Evolutionary conservation across 1,140 invertebrate species (phyloP).

Genomic region (Oppia nitens): DNA sequence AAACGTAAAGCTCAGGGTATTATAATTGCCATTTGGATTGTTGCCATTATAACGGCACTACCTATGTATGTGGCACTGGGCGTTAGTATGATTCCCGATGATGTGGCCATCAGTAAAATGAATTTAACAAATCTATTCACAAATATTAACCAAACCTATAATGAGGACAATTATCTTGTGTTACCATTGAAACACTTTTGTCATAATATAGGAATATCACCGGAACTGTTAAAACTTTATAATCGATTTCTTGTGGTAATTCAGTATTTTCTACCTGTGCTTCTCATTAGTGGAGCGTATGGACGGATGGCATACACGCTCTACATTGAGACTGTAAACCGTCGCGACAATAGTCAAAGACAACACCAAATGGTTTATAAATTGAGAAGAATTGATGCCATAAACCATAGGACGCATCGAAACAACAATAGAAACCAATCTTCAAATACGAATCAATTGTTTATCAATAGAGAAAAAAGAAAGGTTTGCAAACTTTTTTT

Average conservation of each 20-base stretch:
- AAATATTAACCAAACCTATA: not conserved
- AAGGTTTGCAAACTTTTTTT: too few relatives aligned
- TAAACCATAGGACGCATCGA: too few relatives aligned
- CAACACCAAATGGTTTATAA: not conserved
- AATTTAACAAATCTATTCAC: not conserved
- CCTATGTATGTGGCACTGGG: slow-evolving; percentile 24
- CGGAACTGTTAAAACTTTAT: slow-evolving; percentile 38
- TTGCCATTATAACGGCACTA: slow-evolving; percentile 22
- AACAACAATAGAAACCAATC: not conserved
- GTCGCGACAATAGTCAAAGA: not conserved
- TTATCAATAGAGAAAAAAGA: not conserved
- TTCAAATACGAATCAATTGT: not conserved
- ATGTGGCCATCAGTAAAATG: not conserved
- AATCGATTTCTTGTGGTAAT: slow-evolving; percentile 35
- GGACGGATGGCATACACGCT: slow-evolving; percentile 52
- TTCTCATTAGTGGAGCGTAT: slow-evolving; percentile 58
- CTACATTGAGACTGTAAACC: not conserved
- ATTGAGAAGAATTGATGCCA: not conserved
- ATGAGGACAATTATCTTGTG: not conserved
- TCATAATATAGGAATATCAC: slow-evolving; percentile 35
- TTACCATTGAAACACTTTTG: slow-evolving; percentile 37
- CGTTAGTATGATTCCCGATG: slow-evolving; percentile 20
- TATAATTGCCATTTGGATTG: slow-evolving; percentile 26
- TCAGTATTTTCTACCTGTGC: slow-evolving; percentile 56
- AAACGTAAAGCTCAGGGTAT: slow-evolving; percentile 22